phyloP scores from a whole-genome alignment of 2,797 vertebrate species.

The Danio albolineatus region DNA sequence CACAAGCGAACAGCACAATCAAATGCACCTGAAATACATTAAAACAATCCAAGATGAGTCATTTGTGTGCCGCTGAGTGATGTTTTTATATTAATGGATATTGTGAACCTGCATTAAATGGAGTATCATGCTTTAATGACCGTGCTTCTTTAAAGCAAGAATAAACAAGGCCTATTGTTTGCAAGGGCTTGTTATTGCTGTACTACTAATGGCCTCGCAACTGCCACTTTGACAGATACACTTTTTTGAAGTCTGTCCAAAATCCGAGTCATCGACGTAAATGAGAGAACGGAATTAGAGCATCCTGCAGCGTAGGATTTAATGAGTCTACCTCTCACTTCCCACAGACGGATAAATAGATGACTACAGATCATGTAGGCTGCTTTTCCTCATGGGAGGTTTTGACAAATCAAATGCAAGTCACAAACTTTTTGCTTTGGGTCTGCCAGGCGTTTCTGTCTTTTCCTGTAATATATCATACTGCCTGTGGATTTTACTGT shows the following conservation, averaged over 20 bases:
- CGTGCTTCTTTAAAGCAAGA: constrained; percentile 3
- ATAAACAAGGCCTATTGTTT: constrained; percentile 3
- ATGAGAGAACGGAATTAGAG: constrained; percentile 42
- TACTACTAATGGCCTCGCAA: constrained; percentile 12
- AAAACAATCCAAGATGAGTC: not conserved
- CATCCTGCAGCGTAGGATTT: constrained; percentile 36
- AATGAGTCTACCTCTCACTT: constrained; percentile 48
- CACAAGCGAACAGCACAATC: not conserved
- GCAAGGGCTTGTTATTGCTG: not conserved
- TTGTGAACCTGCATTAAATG: constrained; percentile 6
- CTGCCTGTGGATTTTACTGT: constrained; percentile 24
- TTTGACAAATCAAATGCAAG: constrained; percentile 39
- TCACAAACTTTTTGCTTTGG: constrained; percentile 29
- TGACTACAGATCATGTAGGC: constrained; percentile 35
- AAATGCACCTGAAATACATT: not conserved
- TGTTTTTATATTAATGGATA: not conserved
- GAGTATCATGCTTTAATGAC: not conserved
- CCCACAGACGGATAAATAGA: constrained; percentile 45
- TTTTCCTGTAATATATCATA: not conserved
- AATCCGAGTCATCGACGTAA: constrained; percentile 32
- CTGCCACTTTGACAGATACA: constrained; percentile 18
- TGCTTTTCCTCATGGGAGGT: constrained; percentile 20
- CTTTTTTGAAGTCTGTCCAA: constrained; percentile 20
- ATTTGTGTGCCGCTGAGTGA: not conserved
- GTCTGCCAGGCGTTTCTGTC: not conserved